Evolutionary conservation across 2,888 invertebrate species (phyloP).

Genomic region (Hypolimnas misippus): DNA sequence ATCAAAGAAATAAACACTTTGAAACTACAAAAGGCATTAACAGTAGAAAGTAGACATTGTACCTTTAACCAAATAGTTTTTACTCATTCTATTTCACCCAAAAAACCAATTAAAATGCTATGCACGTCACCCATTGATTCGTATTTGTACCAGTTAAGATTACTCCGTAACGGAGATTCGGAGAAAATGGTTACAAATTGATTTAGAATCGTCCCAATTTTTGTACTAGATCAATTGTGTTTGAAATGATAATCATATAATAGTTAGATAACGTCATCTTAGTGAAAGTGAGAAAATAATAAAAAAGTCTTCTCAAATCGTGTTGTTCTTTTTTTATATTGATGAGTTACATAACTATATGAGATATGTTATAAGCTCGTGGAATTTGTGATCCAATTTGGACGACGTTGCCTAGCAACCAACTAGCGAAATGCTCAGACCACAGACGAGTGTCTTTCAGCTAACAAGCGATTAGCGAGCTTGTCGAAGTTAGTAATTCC

Average conservation of each 20-base stretch:
- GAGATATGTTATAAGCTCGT: too few species aligned
- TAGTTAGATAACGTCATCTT: background rate
- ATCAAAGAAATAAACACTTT: background rate
- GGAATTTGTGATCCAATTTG: too few species aligned
- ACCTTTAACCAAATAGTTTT: conserved; percentile 21
- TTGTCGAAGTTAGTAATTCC: too few species aligned
- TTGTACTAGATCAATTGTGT: background rate
- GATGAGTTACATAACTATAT: too few species aligned
- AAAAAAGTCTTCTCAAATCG: background rate
- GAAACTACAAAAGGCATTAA: background rate
- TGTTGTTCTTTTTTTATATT: background rate
- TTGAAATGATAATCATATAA: background rate
- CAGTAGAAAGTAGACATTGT: conserved; percentile 2
- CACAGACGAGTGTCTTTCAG: too few species aligned
- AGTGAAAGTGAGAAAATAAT: background rate
- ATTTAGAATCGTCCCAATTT: conserved; percentile 11
- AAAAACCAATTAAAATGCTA: conserved; percentile 27
- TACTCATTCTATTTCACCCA: conserved; percentile 20
- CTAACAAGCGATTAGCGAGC: too few species aligned
- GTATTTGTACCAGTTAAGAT: conserved; percentile 29
- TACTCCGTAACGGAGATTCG: conserved; percentile 22
- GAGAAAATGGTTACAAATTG: conserved; percentile 28
- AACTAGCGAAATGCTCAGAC: too few species aligned
- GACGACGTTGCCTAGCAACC: too few species aligned
- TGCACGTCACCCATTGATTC: conserved; percentile 20